These are phyloP conservation scores for Meliscaeva auricollis DNA, from an alignment of 2,888 invertebrate species.

Conservation along the genomic window DNA sequence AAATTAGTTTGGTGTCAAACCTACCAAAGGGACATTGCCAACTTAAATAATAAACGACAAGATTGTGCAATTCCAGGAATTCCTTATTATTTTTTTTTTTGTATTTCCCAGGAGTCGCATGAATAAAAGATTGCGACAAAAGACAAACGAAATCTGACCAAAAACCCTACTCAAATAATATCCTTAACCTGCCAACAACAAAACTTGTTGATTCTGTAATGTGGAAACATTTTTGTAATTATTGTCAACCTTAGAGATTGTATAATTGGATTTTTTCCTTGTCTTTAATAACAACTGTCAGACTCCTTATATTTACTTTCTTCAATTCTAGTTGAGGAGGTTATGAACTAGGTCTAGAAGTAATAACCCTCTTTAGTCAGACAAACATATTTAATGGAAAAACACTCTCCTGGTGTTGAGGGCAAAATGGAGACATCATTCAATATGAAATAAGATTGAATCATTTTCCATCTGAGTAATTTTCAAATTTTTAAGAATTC, in stretches of 20 bases:
- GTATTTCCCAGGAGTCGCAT: background rate
- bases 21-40: too few species aligned
- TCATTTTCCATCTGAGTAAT: background rate
- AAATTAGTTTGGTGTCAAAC: too few species aligned
- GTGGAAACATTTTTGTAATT: too few species aligned
- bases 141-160: background rate
- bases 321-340: background rate
- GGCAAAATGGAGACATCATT: background rate
- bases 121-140: background rate
- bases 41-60: too few species aligned
- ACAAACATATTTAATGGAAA: background rate
- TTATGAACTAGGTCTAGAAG: background rate
- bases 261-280: too few species aligned
- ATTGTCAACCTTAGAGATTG: too few species aligned
- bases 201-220: background rate
- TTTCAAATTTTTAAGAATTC: slow-evolving; percentile 1
- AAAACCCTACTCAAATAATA: background rate
- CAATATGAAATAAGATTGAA: slow-evolving; percentile 2
- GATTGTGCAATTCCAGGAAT: background rate
- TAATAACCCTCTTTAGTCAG: background rate
- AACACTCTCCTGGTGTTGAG: background rate
- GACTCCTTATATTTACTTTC: background rate
- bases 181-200: background rate
- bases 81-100: background rate
- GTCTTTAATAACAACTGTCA: too few species aligned